These are phyloP conservation scores for Mechanitis messenoides DNA, from an alignment of 2,888 invertebrate genomes.

Conservation along the genomic window DNA sequence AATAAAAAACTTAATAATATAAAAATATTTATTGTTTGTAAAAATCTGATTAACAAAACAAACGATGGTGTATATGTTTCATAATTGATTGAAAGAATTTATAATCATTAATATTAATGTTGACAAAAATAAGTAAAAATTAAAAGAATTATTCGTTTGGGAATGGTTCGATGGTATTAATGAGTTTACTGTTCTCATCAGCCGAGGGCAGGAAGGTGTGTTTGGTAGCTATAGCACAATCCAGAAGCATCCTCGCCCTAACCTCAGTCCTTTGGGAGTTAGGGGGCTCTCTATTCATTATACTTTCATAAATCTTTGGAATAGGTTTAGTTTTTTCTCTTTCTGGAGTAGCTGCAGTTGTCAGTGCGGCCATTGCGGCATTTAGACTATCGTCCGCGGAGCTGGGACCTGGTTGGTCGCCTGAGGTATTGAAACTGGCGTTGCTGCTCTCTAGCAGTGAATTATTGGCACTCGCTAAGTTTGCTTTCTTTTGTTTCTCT, in stretches of 20 bases:
- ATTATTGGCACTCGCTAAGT: conserved; percentile 11
- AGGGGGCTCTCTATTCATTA: conserved; percentile 61
- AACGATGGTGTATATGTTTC: too few relatives aligned
- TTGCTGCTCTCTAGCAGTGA: too few relatives aligned
- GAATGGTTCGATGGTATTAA: conserved; percentile 46
- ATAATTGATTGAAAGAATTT: too few relatives aligned
- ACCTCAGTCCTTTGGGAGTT: conserved; percentile 81
- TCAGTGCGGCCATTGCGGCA: conserved; percentile 14
- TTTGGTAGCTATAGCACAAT: conserved; percentile 76
- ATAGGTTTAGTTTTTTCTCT: conserved; percentile 48
- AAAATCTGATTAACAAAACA: too few relatives aligned
- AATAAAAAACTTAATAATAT: too few relatives aligned
- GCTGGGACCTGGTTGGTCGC: conserved; percentile 16
- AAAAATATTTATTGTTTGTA: background rate
- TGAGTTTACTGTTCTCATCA: conserved; percentile 43
- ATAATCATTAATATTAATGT: background rate
- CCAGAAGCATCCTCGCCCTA: conserved; percentile 80
- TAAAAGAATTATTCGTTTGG: background rate
- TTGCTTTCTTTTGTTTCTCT: conserved; percentile 35
- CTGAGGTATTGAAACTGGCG: conserved; percentile 1
- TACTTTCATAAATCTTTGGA: conserved; percentile 70
- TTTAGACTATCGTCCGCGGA: conserved; percentile 18
- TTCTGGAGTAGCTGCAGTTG: background rate
- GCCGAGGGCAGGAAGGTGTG: conserved; percentile 77
- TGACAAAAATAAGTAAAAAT: too few relatives aligned